Evolutionary conservation across 1,140 invertebrate genomes (phyloP).

Genomic region (Plectrocnemia conspersa): DNA sequence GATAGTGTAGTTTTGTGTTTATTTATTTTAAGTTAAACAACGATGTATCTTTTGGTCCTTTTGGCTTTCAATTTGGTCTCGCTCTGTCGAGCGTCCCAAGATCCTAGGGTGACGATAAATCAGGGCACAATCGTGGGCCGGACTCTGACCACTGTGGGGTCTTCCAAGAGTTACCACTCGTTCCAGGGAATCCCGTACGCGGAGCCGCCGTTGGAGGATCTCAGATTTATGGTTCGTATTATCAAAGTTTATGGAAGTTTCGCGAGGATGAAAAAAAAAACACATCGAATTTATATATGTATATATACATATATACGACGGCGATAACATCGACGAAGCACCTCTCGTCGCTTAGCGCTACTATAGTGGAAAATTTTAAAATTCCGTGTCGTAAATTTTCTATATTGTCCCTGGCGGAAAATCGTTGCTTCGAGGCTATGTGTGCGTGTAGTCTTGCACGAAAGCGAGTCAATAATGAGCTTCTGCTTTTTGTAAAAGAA

Average conservation of each 20-base stretch:
- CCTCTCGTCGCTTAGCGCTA: too few species aligned
- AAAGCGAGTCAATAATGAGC: too few species aligned
- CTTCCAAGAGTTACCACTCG: constrained; percentile 39
- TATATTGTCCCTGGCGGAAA: too few species aligned
- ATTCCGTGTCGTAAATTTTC: too few species aligned
- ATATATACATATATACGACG: too few species aligned
- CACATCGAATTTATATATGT: neutral
- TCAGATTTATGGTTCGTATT: constrained; percentile 53
- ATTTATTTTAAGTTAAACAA: too few species aligned
- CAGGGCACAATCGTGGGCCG: constrained; percentile 26
- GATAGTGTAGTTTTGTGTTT: too few species aligned
- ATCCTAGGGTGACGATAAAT: constrained; percentile 13
- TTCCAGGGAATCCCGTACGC: constrained; percentile 62
- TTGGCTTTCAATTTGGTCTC: constrained; percentile 1
- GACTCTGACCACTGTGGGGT: constrained; percentile 19
- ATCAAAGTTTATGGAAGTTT: neutral
- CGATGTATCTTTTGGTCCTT: neutral
- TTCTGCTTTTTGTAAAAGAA: too few species aligned
- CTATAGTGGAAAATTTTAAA: too few species aligned
- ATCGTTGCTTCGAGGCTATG: too few species aligned
- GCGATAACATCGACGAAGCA: too few species aligned
- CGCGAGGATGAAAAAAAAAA: neutral
- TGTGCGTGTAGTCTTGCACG: too few species aligned
- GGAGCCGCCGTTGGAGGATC: constrained; percentile 58
- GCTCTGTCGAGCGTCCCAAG: neutral